Conservation (phyloP, 2,797 vertebrate genomes). For the Argya squamiceps region DNA sequence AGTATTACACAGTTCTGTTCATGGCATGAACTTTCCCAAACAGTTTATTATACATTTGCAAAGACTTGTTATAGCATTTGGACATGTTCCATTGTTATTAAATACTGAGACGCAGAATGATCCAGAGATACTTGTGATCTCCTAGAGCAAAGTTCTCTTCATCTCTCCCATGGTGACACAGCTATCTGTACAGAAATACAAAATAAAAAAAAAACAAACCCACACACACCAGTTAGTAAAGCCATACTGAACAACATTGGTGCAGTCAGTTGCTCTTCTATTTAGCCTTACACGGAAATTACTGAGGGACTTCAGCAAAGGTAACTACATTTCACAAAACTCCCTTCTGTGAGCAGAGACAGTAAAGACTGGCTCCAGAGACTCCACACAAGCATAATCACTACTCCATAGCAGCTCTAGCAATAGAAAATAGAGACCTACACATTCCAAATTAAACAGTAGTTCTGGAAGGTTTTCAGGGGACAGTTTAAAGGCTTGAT, state of each 20-base stretch:
- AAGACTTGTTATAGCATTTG: conserved; percentile 67
- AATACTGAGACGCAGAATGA: conserved; percentile 52
- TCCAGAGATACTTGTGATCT: conserved; percentile 54
- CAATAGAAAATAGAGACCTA: background rate
- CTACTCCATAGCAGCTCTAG: background rate
- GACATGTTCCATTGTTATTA: conserved; percentile 64
- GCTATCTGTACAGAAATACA: conserved; percentile 57
- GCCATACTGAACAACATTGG: background rate
- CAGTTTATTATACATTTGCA: conserved; percentile 67
- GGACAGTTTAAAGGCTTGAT: background rate
- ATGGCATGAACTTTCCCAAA: conserved; percentile 67
- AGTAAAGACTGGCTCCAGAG: background rate
- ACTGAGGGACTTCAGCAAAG: background rate
- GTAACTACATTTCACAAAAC: background rate
- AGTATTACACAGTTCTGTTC: conserved; percentile 75
- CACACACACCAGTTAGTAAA: background rate
- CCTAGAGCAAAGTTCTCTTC: conserved; percentile 65
- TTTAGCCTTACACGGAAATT: background rate
- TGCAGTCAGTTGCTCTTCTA: background rate
- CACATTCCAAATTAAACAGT: background rate
- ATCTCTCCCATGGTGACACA: conserved; percentile 60
- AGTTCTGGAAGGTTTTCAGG: background rate
- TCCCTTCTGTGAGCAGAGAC: background rate
- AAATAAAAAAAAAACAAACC: background rate
- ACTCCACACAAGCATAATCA: background rate